Conservation (phyloP, 2,113 vertebrate species). For the Pongo abelii region DNA sequence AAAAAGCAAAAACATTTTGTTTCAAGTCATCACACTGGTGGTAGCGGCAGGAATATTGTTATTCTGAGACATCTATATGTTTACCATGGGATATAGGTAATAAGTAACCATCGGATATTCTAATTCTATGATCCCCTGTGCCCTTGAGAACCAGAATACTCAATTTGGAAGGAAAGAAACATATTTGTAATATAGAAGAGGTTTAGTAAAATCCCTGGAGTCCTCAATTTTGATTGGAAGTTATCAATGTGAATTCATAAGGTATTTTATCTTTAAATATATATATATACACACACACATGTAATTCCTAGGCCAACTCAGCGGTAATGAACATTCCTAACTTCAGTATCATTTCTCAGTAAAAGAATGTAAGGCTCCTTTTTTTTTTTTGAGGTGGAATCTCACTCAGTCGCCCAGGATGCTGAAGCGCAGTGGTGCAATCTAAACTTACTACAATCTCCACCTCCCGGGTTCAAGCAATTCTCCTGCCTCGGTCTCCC, state of each 20-base stretch:
- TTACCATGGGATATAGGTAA: background rate
- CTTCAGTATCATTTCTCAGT: background rate
- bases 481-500: too few relatives aligned
- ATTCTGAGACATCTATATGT: background rate
- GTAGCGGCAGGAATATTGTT: background rate
- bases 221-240: background rate
- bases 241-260: background rate
- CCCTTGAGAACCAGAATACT: background rate
- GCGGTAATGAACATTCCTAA: background rate
- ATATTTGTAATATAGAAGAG: background rate
- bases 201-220: background rate
- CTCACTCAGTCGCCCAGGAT: too few relatives aligned
- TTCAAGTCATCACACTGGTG: background rate
- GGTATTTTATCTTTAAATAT: constrained; percentile 1
- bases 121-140: background rate
- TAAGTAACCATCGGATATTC: background rate
- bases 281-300: background rate
- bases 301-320: background rate
- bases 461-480: too few relatives aligned
- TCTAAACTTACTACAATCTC: too few relatives aligned
- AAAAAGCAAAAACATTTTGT: background rate
- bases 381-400: too few relatives aligned
- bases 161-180: background rate
- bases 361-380: background rate
- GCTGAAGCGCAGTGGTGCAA: too few relatives aligned